These are phyloP conservation scores for Sicus ferrugineus DNA, from an alignment of 2,888 invertebrate genomes.

Conservation along the genomic window DNA sequence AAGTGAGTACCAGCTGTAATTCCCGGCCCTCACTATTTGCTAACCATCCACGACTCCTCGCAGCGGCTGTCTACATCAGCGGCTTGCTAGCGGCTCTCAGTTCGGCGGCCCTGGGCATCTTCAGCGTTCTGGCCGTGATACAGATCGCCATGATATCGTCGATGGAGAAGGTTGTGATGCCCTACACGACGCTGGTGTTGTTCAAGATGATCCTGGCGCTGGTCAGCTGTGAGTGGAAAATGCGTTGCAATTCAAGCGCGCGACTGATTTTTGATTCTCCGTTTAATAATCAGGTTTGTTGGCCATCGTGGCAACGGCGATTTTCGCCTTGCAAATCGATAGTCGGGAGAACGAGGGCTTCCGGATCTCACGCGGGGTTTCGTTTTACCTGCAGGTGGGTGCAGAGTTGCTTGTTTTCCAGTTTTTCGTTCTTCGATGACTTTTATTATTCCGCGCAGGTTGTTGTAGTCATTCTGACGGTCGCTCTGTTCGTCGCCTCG, in stretches of 20 bases:
- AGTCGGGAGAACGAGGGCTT: slow-evolving; percentile 77
- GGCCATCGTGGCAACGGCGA: slow-evolving; percentile 80
- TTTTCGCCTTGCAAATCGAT: slow-evolving; percentile 87
- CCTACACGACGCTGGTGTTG: slow-evolving; percentile 80
- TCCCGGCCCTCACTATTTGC: slow-evolving; percentile 2
- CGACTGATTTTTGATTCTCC: not conserved
- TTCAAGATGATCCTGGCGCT: slow-evolving; percentile 80
- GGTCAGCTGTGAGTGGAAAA: slow-evolving; percentile 75
- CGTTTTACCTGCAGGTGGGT: slow-evolving; percentile 85
- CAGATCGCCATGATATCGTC: slow-evolving; percentile 89
- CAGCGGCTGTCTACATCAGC: slow-evolving; percentile 84
- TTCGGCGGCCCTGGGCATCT: slow-evolving; percentile 76
- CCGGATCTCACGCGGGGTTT: slow-evolving; percentile 78
- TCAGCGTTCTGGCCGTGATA: slow-evolving; percentile 80
- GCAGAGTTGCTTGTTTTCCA: not conserved
- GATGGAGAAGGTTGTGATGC: slow-evolving; percentile 79
- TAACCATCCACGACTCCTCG: slow-evolving; percentile 48
- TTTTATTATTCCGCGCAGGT: no score
- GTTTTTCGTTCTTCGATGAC: no score
- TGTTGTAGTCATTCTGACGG: slow-evolving; percentile 78
- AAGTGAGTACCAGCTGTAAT: slow-evolving; percentile 68
- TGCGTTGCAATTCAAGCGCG: not conserved
- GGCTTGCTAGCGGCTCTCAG: slow-evolving; percentile 82
- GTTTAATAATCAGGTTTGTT: slow-evolving; percentile 70
- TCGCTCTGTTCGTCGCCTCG: slow-evolving; percentile 78